Conservation (phyloP, 2,797 vertebrate genomes). For the Myotis pilosus region DNA sequence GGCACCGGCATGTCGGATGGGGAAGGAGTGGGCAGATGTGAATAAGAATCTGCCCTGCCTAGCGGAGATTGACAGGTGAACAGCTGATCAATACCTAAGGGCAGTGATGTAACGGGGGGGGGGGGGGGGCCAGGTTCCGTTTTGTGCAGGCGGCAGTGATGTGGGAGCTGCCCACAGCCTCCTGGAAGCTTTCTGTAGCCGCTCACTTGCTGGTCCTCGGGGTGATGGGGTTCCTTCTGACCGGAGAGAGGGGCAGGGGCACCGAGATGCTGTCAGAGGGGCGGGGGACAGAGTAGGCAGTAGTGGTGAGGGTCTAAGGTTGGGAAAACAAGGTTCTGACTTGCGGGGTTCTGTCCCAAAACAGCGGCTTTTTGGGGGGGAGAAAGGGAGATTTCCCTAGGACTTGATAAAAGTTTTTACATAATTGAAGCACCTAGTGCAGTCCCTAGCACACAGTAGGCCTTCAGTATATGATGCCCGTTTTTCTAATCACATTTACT, state of each 20-base stretch:
- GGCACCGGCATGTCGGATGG: not conserved
- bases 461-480: not conserved
- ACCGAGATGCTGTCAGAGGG: not conserved
- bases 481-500: conserved; percentile 22
- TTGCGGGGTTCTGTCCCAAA: not conserved
- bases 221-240: not conserved
- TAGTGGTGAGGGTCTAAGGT: not conserved
- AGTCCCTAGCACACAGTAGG: not conserved
- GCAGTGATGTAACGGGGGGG: not conserved
- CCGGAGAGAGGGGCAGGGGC: not conserved
- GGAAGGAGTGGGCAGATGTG: not conserved
- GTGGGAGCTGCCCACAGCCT: not conserved
- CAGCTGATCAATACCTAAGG: not conserved
- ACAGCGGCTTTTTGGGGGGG: not conserved
- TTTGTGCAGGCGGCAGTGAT: not conserved
- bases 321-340: not conserved
- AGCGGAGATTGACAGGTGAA: not conserved
- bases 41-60: not conserved
- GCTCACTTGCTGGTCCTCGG: not conserved
- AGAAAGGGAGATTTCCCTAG: not conserved
- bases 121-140: not conserved
- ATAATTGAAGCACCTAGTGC: not conserved
- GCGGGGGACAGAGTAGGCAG: not conserved
- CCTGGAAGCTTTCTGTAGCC: not conserved
- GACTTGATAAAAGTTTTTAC: not conserved